A percentile compares a stretch with the other conserved stretches of the same genome.
Evolutionary conservation across 2,113 vertebrate species (phyloP).

Genomic region (crab-eating macaque (Macaca fascicularis)): T2T-MFA8v1.1 NC_088388.1:72428501-72429000

Average conservation of each 20-base stretch:
- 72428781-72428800: conserved; percentile 22
- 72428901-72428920: conserved; percentile 31
- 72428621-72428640: conserved; percentile 40
- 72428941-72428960: conserved; percentile 8
- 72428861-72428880: conserved; percentile 39
- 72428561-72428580: not conserved
- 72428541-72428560: conserved; percentile 66
- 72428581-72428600: not conserved
- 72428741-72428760: not conserved
- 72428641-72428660: conserved; percentile 52
- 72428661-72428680: conserved; percentile 53
- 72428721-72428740: conserved; percentile 55
- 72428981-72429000: conserved; percentile 46
- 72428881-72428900: not conserved
- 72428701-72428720: conserved; percentile 40
- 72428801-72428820: not conserved
- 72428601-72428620: not conserved
- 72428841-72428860: not conserved
- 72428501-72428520: conserved; percentile 61
- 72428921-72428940: conserved; percentile 36
- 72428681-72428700: conserved; percentile 20
- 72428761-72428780: not conserved
- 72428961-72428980: conserved; percentile 42
- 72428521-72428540: conserved; percentile 69
- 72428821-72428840: conserved; percentile 30